These are phyloP conservation scores for Gila robusta DNA, from an alignment of 2,797 vertebrate species.

Conservation along the genomic window DNA sequence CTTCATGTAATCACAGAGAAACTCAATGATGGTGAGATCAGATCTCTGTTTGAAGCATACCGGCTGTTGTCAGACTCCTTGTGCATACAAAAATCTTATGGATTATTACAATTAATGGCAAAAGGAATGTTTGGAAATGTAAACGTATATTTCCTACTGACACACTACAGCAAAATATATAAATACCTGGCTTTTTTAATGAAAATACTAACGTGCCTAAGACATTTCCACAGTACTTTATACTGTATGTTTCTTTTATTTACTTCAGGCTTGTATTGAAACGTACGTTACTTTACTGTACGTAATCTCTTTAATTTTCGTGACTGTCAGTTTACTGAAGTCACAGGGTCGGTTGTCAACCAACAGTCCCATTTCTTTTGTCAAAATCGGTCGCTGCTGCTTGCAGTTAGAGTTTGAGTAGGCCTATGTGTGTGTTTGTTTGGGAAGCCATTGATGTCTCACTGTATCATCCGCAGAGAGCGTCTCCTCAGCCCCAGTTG, in stretches of 20 bases:
- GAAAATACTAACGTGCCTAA: no score
- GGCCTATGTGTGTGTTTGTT: slow-evolving; percentile 37
- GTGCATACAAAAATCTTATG: no score
- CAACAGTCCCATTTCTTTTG: slow-evolving; percentile 11
- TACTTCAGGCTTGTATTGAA: neutral
- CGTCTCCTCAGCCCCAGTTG: slow-evolving; percentile 54
- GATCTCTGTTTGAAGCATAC: no score
- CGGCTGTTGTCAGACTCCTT: no score
- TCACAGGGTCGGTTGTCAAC: neutral
- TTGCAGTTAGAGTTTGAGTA: slow-evolving; percentile 39
- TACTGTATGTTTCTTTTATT: neutral
- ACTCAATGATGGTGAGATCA: no score
- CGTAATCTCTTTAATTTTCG: slow-evolving; percentile 5
- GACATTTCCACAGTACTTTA: no score
- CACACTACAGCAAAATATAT: no score
- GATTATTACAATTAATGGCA: no score
- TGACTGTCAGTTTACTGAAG: neutral
- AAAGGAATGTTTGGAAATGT: no score
- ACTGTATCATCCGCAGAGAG: slow-evolving; percentile 52
- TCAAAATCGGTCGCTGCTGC: slow-evolving; percentile 3
- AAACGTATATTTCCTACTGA: no score
- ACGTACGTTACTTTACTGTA: neutral
- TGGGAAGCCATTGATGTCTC: slow-evolving; percentile 60
- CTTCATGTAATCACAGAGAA: no score
- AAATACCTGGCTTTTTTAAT: no score